These are phyloP conservation scores for Idaea dimidiata DNA, from an alignment of 2,888 invertebrate species.

Conservation along the genomic window DNA sequence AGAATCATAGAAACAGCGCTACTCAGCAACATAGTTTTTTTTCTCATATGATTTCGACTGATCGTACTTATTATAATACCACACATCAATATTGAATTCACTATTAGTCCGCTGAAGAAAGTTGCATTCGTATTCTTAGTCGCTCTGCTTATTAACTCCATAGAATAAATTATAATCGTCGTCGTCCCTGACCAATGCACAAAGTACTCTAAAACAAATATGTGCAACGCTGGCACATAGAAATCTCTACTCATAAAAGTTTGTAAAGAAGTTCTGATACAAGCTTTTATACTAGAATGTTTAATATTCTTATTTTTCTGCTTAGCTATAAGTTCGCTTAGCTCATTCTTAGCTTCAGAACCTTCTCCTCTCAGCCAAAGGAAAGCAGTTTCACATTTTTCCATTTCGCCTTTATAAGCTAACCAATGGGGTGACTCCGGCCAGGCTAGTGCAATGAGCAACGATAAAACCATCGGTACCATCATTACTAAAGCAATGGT, in stretches of 20 bases:
- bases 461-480: slow-evolving; percentile 14
- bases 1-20: background rate
- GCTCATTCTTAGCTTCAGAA: slow-evolving; percentile 17
- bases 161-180: background rate
- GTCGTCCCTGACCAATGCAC: background rate
- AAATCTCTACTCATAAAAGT: slow-evolving; percentile 12
- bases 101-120: background rate
- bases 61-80: background rate
- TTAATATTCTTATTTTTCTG: slow-evolving; percentile 3
- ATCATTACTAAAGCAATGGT: slow-evolving; percentile 20
- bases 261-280: background rate
- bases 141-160: background rate
- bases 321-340: slow-evolving; percentile 13
- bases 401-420: slow-evolving; percentile 24
- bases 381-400: slow-evolving; percentile 23
- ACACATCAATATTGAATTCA: background rate
- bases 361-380: slow-evolving; percentile 25
- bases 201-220: background rate
- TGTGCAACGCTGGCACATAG: slow-evolving; percentile 7
- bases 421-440: slow-evolving; percentile 29
- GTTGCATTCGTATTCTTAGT: background rate
- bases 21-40: background rate
- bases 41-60: slow-evolving; percentile 4
- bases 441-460: slow-evolving; percentile 18
- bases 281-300: background rate